Conservation (phyloP, 2,888 invertebrate species). For the Pristionchus maxplancki region DNA sequence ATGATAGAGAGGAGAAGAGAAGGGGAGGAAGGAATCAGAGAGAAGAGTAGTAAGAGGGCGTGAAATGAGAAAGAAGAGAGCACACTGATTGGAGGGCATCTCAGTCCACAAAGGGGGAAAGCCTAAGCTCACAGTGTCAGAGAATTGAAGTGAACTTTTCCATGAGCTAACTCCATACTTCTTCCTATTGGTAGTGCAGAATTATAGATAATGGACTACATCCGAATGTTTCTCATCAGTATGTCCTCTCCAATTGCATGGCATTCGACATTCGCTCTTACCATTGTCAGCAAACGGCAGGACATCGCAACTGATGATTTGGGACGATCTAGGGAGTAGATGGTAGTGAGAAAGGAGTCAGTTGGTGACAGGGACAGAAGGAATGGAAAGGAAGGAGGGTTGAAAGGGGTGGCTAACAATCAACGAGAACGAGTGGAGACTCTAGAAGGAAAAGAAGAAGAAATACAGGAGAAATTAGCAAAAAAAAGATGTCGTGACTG, state of each 20-base stretch:
- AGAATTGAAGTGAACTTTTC: neutral
- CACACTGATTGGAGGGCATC: neutral
- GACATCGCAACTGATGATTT: neutral
- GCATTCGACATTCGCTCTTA: too few species aligned
- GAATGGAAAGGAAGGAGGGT: neutral
- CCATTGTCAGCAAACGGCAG: neutral
- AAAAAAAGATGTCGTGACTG: neutral
- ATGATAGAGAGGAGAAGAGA: constrained; percentile 38
- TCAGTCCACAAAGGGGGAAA: constrained; percentile 3
- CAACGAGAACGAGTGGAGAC: constrained; percentile 18
- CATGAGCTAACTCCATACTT: too few species aligned
- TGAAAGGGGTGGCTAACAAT: constrained; percentile 40
- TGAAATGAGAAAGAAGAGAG: constrained; percentile 6
- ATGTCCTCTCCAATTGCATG: too few species aligned
- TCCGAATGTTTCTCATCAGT: too few species aligned
- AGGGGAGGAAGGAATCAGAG: neutral
- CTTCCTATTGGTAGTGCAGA: too few species aligned
- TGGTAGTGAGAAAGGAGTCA: neutral
- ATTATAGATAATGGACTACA: too few species aligned
- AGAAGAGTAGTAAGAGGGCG: constrained; percentile 14
- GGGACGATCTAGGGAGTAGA: neutral
- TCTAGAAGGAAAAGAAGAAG: neutral
- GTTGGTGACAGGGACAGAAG: neutral
- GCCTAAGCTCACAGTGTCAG: neutral
- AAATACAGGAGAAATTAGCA: neutral